Conservation (phyloP, 1,140 invertebrate genomes). For the Hypsibius dujardini region DNA sequence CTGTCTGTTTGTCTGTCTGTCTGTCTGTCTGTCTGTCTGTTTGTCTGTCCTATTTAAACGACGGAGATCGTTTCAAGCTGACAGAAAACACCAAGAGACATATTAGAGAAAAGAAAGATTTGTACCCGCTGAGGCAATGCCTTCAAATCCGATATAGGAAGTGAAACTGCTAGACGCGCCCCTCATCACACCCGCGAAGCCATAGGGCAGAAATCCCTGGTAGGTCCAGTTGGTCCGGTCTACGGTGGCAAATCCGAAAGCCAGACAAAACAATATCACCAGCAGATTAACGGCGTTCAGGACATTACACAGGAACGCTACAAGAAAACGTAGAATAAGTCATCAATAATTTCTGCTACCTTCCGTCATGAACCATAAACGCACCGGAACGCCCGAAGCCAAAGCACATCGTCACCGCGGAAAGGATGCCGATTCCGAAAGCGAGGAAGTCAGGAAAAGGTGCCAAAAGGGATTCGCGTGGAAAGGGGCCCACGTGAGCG, state of each 20-base stretch:
- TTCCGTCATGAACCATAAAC: not conserved
- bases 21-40: no score
- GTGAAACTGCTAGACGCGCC: not conserved
- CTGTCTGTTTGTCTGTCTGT: no score
- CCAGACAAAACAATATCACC: not conserved
- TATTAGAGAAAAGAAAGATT: constrained; percentile 5
- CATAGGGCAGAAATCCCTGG: not conserved
- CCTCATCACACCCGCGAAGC: not conserved
- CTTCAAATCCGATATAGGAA: constrained; percentile 1
- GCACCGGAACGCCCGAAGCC: not conserved
- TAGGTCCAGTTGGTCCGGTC: not conserved
- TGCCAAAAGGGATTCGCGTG: not conserved
- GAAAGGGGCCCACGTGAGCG: not conserved
- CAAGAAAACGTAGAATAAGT: not conserved
- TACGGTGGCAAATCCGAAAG: not conserved
- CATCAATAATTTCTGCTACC: not conserved
- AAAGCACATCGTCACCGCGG: not conserved
- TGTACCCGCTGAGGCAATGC: constrained; percentile 3
- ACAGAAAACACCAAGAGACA: no score
- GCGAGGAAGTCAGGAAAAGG: not conserved
- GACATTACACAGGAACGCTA: not conserved
- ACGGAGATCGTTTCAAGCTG: no score
- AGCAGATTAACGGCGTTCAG: not conserved
- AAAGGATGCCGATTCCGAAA: not conserved
- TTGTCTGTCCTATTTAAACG: no score